Conservation (phyloP, 2,888 invertebrate species). For the Phania funesta region DNA sequence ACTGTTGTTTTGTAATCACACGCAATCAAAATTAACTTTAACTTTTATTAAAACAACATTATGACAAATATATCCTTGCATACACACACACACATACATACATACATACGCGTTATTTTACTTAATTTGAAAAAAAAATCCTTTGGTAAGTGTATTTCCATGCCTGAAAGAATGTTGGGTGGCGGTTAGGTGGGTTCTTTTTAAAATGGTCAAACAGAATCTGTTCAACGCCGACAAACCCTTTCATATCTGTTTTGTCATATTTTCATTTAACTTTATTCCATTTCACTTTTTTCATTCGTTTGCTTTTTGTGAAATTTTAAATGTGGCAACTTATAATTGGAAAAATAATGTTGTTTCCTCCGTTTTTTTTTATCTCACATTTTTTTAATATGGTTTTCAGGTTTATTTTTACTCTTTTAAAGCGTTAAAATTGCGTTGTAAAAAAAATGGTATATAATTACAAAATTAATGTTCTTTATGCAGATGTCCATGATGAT, state of each 20-base stretch:
- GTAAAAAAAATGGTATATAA: slow-evolving; percentile 72
- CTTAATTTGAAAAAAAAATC: slow-evolving; percentile 22
- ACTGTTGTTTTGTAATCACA: slow-evolving; percentile 71
- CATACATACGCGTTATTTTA: slow-evolving; percentile 49
- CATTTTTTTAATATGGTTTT: slow-evolving; percentile 47
- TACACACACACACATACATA: not conserved
- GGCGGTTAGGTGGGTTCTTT: slow-evolving; percentile 10
- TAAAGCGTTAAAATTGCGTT: slow-evolving; percentile 72
- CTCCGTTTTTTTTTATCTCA: slow-evolving; percentile 35
- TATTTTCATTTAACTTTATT: slow-evolving; percentile 43
- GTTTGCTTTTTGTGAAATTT: slow-evolving; percentile 51
- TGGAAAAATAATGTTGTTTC: slow-evolving; percentile 68
- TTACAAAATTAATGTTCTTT: slow-evolving; percentile 78
- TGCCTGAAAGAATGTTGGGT: slow-evolving; percentile 7
- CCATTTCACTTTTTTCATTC: not conserved
- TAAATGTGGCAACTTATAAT: slow-evolving; percentile 70
- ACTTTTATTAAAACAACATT: slow-evolving; percentile 76
- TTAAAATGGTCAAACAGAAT: slow-evolving; percentile 29
- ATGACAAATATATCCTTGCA: slow-evolving; percentile 44
- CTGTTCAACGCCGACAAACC: slow-evolving; percentile 31
- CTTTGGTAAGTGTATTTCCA: slow-evolving; percentile 28
- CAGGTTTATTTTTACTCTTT: slow-evolving; percentile 61
- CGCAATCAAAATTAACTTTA: slow-evolving; percentile 80
- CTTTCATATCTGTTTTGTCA: slow-evolving; percentile 42
- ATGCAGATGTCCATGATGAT: slow-evolving; percentile 64